Percentiles rank a stretch among this genome's conserved stretches.
These are phyloP conservation scores for Cataglyphis hispanica DNA, from an alignment of 1,140 invertebrate species.

Conservation along the genomic window DNA sequence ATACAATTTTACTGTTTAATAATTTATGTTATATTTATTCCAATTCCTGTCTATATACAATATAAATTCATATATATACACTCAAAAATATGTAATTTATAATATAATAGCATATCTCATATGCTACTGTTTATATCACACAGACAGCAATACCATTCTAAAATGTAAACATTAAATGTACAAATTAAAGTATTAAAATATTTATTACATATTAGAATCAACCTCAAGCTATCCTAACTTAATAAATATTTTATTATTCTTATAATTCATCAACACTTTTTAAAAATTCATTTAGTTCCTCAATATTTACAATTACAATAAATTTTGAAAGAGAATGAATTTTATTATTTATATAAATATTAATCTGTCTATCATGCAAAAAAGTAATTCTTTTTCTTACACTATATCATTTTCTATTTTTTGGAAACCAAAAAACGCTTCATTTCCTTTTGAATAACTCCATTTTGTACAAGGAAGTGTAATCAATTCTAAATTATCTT, in stretches of 20 bases:
- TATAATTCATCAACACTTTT: slow-evolving; percentile 8
- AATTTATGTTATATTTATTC: no score
- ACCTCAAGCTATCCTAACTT: no score
- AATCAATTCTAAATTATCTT: slow-evolving; percentile 15
- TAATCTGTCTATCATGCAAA: neutral
- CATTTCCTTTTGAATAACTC: slow-evolving; percentile 13
- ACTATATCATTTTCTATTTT: slow-evolving; percentile 15
- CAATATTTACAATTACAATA: slow-evolving; percentile 12
- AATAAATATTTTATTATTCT: neutral
- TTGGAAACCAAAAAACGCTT: slow-evolving; percentile 18
- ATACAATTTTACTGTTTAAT: no score
- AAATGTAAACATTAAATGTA: no score
- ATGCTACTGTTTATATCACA: no score
- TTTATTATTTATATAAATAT: slow-evolving; percentile 13
- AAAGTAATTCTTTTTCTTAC: slow-evolving; percentile 15
- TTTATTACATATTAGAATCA: no score
- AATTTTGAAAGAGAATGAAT: slow-evolving; percentile 19
- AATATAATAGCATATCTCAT: no score
- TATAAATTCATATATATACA: no score
- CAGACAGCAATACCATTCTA: no score
- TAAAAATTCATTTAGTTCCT: neutral
- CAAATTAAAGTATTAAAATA: no score
- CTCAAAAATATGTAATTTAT: no score
- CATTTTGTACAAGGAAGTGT: neutral
- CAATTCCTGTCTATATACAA: no score